Conservation (phyloP, 1,140 invertebrate genomes). For the Probaryconus sp. region DNA sequence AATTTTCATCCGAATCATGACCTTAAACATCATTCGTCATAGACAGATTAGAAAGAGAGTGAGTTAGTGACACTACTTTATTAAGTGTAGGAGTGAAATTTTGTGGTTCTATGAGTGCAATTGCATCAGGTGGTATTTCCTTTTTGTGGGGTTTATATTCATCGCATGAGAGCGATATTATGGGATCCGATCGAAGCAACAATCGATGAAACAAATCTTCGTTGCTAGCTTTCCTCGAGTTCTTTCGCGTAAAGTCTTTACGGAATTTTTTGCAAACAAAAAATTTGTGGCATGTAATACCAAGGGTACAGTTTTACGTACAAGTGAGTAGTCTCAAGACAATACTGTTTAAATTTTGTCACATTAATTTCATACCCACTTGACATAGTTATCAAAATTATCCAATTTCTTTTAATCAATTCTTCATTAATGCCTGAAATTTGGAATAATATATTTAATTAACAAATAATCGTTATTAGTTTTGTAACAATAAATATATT, state of each 20-base stretch:
- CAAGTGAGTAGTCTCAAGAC: slow-evolving; percentile 47
- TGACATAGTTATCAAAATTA: slow-evolving; percentile 7
- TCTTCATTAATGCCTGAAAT: slow-evolving; percentile 9
- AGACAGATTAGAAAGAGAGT: too few species aligned
- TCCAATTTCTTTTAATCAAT: slow-evolving; percentile 3
- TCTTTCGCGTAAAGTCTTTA: not conserved
- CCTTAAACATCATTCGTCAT: too few species aligned
- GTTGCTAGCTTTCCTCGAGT: not conserved
- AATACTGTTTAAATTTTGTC: slow-evolving; percentile 43
- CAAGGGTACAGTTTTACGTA: slow-evolving; percentile 62
- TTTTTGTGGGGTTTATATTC: too few species aligned
- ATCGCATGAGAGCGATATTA: too few species aligned
- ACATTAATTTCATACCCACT: not conserved
- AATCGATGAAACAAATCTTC: slow-evolving; percentile 8
- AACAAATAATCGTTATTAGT: too few species aligned
- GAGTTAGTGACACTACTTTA: too few species aligned
- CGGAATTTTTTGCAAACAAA: slow-evolving; percentile 31
- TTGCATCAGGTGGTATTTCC: too few species aligned
- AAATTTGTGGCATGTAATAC: slow-evolving; percentile 63
- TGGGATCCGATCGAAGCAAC: slow-evolving; percentile 5
- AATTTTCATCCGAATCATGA: too few species aligned
- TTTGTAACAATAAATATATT: too few species aligned
- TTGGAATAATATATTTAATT: too few species aligned
- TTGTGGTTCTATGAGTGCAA: too few species aligned
- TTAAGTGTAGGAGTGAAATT: too few species aligned